Evolutionary conservation across 2,888 invertebrate species (phyloP).

Genomic region (Tetheella fluctuosa): DNA sequence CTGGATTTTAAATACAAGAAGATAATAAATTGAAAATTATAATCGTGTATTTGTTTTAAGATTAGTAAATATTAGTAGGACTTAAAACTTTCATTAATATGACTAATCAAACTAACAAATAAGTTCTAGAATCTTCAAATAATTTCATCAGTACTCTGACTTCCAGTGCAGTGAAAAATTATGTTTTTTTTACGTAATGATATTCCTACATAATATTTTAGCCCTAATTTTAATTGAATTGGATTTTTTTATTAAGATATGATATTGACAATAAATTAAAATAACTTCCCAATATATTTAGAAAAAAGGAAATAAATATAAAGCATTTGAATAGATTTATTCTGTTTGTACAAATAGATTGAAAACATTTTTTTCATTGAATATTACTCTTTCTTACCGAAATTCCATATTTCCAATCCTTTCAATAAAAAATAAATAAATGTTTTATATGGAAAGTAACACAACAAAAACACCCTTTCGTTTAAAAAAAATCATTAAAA

Average conservation of each 20-base stretch:
- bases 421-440: slow-evolving; percentile 8
- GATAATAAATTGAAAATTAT: slow-evolving; percentile 50
- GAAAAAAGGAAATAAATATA: neutral
- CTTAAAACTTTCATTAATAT: neutral
- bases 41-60: slow-evolving; percentile 27
- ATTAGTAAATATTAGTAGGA: neutral
- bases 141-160: neutral
- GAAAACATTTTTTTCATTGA: neutral
- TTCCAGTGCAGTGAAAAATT: too few species aligned
- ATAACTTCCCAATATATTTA: too few species aligned
- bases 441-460: slow-evolving; percentile 15
- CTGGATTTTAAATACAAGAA: slow-evolving; percentile 45
- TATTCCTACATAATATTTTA: too few species aligned
- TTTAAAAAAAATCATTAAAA: slow-evolving; percentile 52
- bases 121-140: neutral
- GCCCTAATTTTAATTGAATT: too few species aligned
- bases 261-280: too few species aligned
- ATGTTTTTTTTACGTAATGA: too few species aligned
- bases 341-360: neutral
- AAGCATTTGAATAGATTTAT: neutral
- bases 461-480: slow-evolving; percentile 22
- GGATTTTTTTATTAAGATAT: too few species aligned
- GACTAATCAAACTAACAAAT: neutral
- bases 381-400: neutral
- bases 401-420: neutral